Evolutionary conservation across 2,113 vertebrate species (phyloP).

Genomic region (Corythoichthys intestinalis): DNA sequence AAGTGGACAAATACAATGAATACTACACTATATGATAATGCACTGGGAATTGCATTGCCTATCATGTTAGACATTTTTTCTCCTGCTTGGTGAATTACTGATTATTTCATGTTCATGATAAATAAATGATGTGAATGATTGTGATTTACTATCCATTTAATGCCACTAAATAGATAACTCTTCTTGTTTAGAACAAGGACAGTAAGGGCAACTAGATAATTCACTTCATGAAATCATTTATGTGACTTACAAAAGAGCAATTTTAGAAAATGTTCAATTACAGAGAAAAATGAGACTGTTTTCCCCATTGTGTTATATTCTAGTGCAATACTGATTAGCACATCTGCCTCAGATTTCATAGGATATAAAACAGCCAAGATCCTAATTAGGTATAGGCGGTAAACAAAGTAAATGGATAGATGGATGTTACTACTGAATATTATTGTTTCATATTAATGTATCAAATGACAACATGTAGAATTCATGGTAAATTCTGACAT

Average conservation of each 20-base stretch:
- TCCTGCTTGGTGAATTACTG: slow-evolving; percentile 25
- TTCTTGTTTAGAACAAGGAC: slow-evolving; percentile 33
- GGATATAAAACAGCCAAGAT: background rate
- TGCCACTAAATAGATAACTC: background rate
- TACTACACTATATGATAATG: slow-evolving; percentile 11
- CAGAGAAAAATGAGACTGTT: slow-evolving; percentile 11
- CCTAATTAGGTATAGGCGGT: background rate
- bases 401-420: background rate
- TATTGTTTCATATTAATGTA: background rate
- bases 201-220: slow-evolving; percentile 61
- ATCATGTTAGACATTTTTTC: slow-evolving; percentile 1
- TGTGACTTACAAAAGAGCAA: slow-evolving; percentile 56
- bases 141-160: background rate
- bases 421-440: background rate
- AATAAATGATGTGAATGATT: background rate
- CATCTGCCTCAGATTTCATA: background rate
- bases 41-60: background rate
- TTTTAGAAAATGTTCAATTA: slow-evolving; percentile 33
- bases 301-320: too few relatives aligned
- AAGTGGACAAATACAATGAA: slow-evolving; percentile 42
- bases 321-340: too few relatives aligned
- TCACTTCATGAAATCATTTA: slow-evolving; percentile 56
- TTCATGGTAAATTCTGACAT: background rate
- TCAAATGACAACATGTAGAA: background rate
- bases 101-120: slow-evolving; percentile 9